Evolutionary conservation across 2,888 invertebrate genomes (phyloP).

Genomic region (Eupithecia tripunctaria): DNA sequence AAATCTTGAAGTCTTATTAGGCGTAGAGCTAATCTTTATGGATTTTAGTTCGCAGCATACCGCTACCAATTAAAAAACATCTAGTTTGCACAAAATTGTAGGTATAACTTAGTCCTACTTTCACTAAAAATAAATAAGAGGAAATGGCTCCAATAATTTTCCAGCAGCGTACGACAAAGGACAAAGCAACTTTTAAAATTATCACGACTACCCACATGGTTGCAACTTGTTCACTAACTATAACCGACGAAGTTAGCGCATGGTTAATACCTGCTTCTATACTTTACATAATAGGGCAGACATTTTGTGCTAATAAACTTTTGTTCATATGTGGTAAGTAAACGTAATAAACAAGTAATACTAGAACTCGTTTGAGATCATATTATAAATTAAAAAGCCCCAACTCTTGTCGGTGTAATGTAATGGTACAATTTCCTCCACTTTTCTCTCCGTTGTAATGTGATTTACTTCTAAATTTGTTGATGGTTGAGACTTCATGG

Average conservation of each 20-base stretch:
- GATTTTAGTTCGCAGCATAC: no score
- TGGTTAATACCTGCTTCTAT: constrained; percentile 7
- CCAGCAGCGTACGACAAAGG: not conserved
- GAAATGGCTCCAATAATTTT: not conserved
- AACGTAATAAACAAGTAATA: not conserved
- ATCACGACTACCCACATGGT: constrained; percentile 11
- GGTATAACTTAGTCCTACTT: not conserved
- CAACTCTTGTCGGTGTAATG: no score
- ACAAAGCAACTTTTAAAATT: constrained; percentile 16
- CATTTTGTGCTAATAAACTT: not conserved
- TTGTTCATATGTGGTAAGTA: not conserved
- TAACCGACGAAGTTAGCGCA: constrained; percentile 7
- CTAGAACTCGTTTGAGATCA: not conserved
- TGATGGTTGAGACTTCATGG: no score
- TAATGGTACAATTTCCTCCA: no score
- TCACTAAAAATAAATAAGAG: not conserved
- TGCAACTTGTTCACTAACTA: constrained; percentile 9
- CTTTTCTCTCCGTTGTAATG: no score
- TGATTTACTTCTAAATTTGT: no score
- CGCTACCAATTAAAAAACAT: no score
- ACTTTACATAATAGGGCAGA: not conserved
- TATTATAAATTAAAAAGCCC: not conserved
- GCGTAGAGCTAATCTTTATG: no score
- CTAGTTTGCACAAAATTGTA: not conserved
- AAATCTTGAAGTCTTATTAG: no score